Base-by-base conservation (phyloP, 2,888 invertebrate species). In the Drosophila demipolita region DNA sequence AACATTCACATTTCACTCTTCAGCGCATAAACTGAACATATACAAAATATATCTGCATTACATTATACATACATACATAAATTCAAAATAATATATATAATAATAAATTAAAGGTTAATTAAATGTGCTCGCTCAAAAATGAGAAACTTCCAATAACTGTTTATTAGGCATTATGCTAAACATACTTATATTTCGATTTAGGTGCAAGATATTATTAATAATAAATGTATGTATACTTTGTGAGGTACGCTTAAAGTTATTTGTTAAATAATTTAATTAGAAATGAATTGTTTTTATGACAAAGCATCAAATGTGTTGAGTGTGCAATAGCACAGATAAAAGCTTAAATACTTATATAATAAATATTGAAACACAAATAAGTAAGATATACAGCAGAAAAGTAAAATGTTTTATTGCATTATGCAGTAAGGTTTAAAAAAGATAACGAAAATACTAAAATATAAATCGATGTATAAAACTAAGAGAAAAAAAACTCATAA, bases 181-280 rank as follows among this genome's bases (percentile, higher is more conserved):
- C 78, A 66, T 64, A 73, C 57, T 74, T 87, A 66, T 76, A 80
- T 69, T 76, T 59, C 75, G 64, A 58, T 73, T 74, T 77, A 83
- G 70, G 63, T 73, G 64, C 69, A 65, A n/a, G 36, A 57, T 66
- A 55, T 60, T 36, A 62, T 26, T 26, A 67, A 61, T 53, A 50
- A 55, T 54, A 23, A 38, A 69, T 68, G 50, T 77, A 78, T 84
- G 78, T 80, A 81, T 83, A 83, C 57, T 83, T 86, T 81, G 45
- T 45, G 60, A 69, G 70, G 80, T 74, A 76, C 80, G 83, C 88
- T 86, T 82, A 79, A 75, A 75, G 71, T 75, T 73, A 80, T 86
- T 82, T 80, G 85, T 81, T 83, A 78, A 73, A 67, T 85, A 78
- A 81, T 77, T 80, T 78, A 82, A 74, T 70, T 65, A 70, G 63